phyloP scores from a whole-genome alignment of 2,888 invertebrate species.

The Sarcophaga subvicina region DNA sequence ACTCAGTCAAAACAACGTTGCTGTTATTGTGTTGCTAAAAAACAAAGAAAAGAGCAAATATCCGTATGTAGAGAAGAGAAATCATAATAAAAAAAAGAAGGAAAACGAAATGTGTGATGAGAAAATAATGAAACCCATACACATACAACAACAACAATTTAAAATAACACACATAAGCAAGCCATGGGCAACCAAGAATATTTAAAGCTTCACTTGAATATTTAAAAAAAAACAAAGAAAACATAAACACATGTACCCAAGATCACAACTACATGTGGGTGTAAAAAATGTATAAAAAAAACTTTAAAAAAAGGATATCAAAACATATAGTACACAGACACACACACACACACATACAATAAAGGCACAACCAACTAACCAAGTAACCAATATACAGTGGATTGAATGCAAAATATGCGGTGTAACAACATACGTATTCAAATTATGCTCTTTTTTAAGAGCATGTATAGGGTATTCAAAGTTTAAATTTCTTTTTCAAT shows the following conservation, averaged over 20 bases:
- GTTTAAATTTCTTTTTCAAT: no score
- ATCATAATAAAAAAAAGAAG: neutral
- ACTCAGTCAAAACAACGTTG: neutral
- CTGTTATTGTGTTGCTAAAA: neutral
- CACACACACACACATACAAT: neutral
- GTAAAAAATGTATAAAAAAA: neutral
- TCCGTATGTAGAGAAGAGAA: neutral
- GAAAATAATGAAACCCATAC: neutral
- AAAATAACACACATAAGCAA: constrained; percentile 27
- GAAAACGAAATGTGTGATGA: neutral
- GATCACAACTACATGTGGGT: neutral
- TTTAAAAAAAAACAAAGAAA: neutral
- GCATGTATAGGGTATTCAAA: no score
- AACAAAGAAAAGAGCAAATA: neutral
- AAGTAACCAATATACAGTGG: neutral
- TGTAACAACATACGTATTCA: no score
- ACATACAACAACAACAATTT: neutral
- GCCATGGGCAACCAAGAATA: constrained; percentile 2
- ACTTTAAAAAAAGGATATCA: neutral
- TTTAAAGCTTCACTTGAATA: neutral
- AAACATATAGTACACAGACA: neutral
- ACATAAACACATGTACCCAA: neutral
- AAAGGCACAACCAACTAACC: neutral
- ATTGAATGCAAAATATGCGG: neutral
- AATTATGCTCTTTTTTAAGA: no score